A percentile compares a stretch with the other conserved stretches of the same genome.
phyloP scores from a whole-genome alignment of 2,797 vertebrate genomes.

The Delichon dasypus region DNA sequence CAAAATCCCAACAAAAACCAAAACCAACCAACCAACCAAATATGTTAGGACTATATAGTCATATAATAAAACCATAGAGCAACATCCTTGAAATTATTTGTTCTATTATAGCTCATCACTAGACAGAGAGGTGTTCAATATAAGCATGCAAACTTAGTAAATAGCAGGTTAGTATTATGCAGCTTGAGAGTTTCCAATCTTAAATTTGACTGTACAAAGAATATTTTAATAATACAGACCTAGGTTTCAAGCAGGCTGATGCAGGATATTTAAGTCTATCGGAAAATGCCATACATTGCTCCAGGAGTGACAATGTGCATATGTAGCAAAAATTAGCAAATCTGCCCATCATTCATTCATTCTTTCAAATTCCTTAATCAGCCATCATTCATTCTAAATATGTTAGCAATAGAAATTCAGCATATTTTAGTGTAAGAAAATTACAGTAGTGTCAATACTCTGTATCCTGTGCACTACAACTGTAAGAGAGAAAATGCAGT shows the following conservation, averaged over 20 bases:
- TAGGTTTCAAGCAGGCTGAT: neutral
- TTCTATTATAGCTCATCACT: neutral
- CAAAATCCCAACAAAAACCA: neutral
- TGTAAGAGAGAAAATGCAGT: neutral
- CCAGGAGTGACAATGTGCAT: neutral
- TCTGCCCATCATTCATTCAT: neutral
- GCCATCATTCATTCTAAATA: neutral
- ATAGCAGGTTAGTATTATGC: neutral
- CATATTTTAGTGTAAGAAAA: conserved; percentile 7
- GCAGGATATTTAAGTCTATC: neutral
- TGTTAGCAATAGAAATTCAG: conserved; percentile 4
- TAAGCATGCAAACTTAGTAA: neutral
- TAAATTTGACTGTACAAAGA: neutral
- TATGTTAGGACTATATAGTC: neutral
- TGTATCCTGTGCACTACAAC: neutral
- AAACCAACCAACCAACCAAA: neutral
- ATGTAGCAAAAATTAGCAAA: neutral
- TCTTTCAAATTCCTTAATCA: neutral
- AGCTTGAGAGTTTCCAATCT: neutral
- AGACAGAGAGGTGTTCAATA: neutral
- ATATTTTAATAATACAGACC: neutral
- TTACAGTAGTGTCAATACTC: neutral
- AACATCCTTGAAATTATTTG: neutral
- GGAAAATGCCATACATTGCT: neutral
- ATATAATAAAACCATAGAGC: neutral